These are phyloP conservation scores for Arge pagana DNA, from an alignment of 2,888 invertebrate genomes.

Conservation along the genomic window DNA sequence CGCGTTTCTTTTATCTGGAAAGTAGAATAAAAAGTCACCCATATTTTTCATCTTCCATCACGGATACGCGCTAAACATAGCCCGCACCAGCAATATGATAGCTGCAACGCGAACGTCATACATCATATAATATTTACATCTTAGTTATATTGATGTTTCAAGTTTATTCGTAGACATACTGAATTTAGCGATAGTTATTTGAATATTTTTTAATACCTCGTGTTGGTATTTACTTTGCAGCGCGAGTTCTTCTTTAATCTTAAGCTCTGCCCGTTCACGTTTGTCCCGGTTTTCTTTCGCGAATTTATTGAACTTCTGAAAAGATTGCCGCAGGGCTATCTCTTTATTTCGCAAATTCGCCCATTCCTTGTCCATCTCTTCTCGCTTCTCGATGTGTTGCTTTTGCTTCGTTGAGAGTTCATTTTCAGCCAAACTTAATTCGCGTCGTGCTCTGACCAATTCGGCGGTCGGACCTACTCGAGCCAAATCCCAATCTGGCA, in stretches of 20 bases:
- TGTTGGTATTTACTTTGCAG: constrained; percentile 59
- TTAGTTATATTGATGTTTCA: too few relatives aligned
- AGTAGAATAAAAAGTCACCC: too few relatives aligned
- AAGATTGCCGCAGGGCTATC: constrained; percentile 62
- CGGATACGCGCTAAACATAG: too few relatives aligned
- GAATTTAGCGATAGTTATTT: not conserved
- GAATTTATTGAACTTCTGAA: constrained; percentile 68
- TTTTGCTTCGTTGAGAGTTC: constrained; percentile 59
- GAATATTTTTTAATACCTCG: constrained; percentile 48
- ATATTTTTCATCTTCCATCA: too few relatives aligned
- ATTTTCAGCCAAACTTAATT: constrained; percentile 61
- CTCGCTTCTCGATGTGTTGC: constrained; percentile 57
- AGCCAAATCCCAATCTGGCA: constrained; percentile 68
- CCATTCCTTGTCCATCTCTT: constrained; percentile 63
- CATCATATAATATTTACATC: too few relatives aligned
- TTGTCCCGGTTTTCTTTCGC: constrained; percentile 70
- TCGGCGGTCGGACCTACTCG: constrained; percentile 63
- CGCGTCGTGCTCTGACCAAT: constrained; percentile 62
- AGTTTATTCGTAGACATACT: too few relatives aligned
- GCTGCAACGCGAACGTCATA: too few relatives aligned
- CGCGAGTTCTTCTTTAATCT: constrained; percentile 63
- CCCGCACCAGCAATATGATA: too few relatives aligned
- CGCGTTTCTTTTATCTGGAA: constrained; percentile 60
- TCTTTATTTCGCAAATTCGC: constrained; percentile 62
- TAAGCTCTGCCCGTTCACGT: constrained; percentile 65